Evolutionary conservation across 2,797 vertebrate species (phyloP), one percentile per base, ranked within the genome.

Genomic region (Enteromius fasciolatus): DNA sequence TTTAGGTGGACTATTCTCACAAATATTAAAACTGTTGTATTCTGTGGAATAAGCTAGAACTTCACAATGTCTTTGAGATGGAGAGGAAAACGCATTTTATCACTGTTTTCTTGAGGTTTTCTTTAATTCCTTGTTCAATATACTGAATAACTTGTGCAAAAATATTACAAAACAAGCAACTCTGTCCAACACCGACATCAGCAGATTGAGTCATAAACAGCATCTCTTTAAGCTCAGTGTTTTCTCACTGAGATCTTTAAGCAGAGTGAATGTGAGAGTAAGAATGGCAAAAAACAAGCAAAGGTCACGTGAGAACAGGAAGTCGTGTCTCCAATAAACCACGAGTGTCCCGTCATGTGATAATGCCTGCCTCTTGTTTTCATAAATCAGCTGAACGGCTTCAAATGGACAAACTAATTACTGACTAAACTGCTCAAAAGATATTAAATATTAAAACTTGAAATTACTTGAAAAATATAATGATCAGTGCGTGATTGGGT

Each of bases 381-480:
- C 41, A 70, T 41, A 70, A 48, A 70, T 70, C 41, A 70, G n/a
- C 12, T 25, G 41, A 70, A 46, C 1, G 1, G 23, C 39, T 25
- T 6, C 17, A 66, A 66, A 36, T 33, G 31, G 66, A 68, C n/a
- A 28, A 46, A 72, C 46, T 72, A 48, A 72, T 50, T 54, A 36
- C 18, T 54, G 72, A 33, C 10, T n/a, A 52, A 31, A 54, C 18
- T n/a, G 3, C 20, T 57, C 31, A 36, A 50, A 50, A 1, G 25
- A 73, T 73, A 28, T 48, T 50, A 20, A 12, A 74, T 39, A 57
- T 74, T 54, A 74, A 23, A 74, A 33, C 31, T n/a, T 20, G 18
- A 73, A 74, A 54, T 36, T 33, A 74, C 31, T 74, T 74, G 52
- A 54, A 74, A 33, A 33, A 33, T 48, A 74, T n/a, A 36, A 54